phyloP scores from a whole-genome alignment of 2,113 vertebrate genomes.

The Equus quagga region DNA sequence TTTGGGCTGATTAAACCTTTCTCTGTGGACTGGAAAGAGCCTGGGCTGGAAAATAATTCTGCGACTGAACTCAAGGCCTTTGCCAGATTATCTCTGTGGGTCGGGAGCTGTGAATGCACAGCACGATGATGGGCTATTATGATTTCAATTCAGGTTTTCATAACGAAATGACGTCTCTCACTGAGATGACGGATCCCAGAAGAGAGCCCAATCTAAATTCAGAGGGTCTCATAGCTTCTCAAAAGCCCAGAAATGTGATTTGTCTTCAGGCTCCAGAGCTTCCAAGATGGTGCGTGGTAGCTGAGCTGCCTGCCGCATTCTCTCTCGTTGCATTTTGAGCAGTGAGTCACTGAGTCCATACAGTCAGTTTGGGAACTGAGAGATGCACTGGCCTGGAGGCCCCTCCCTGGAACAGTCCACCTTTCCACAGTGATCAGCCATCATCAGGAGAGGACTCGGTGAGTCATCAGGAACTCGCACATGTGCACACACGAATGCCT shows the following conservation, averaged over 20 bases:
- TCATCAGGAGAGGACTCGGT: conserved; percentile 74
- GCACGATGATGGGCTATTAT: not conserved
- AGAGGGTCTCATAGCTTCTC: conserved; percentile 13
- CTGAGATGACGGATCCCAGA: not conserved
- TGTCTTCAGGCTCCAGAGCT: conserved; percentile 10
- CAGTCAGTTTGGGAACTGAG: conserved; percentile 71
- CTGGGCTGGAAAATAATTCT: not conserved
- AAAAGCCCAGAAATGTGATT: conserved; percentile 43
- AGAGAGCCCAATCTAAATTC: conserved; percentile 50
- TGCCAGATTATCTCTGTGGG: not conserved
- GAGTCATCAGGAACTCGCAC: conserved; percentile 78
- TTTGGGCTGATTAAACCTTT: not conserved
- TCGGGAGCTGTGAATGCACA: not conserved
- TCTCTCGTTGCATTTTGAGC: conserved; percentile 74
- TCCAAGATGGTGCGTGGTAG: conserved; percentile 30
- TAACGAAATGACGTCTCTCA: conserved; percentile 42
- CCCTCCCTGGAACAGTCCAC: conserved; percentile 76
- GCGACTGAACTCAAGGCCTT: not conserved
- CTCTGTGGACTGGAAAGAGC: not conserved
- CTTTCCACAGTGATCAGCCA: conserved; percentile 72
- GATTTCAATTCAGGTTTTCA: conserved; percentile 45
- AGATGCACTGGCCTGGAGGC: conserved; percentile 47
- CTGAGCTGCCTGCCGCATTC: conserved; percentile 72
- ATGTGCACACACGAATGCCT: not conserved
- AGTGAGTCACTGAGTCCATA: conserved; percentile 80